Percentiles rank a stretch among this genome's conserved stretches.
These are phyloP conservation scores for Patagioenas fasciata DNA, from an alignment of 2,113 vertebrate species.

Conservation along the genomic window DNA sequence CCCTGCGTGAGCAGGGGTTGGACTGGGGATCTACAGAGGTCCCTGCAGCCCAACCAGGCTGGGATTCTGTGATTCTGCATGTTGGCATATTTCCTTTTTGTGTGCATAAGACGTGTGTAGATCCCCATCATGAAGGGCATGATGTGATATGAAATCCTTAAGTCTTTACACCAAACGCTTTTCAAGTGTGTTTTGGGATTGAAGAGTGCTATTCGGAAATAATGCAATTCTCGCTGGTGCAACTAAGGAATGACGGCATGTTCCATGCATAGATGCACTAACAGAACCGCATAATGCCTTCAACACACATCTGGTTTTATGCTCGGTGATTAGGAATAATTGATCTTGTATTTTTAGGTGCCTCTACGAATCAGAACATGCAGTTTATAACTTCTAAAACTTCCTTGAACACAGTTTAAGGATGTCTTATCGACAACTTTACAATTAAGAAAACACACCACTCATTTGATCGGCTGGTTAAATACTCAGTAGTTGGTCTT, in stretches of 20 bases:
- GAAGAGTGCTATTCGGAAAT: background rate
- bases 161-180: background rate
- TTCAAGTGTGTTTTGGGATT: background rate
- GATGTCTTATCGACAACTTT: background rate
- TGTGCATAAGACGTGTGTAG: background rate
- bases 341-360: background rate
- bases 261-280: background rate
- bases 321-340: background rate
- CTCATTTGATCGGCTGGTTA: background rate
- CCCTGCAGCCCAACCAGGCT: too few species aligned
- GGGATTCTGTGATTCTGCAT: too few species aligned
- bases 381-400: background rate
- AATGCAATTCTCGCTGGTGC: background rate
- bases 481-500: background rate
- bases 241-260: background rate
- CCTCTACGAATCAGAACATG: background rate
- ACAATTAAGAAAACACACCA: background rate
- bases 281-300: background rate
- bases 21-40: too few species aligned
- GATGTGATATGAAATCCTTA: background rate
- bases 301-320: background rate
- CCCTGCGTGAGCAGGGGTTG: too few species aligned
- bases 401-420: background rate
- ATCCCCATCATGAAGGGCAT: background rate
- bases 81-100: background rate